These are phyloP conservation scores for Pyxicephalus adspersus DNA, from an alignment of 2,113 vertebrate genomes.

Conservation along the genomic window DNA sequence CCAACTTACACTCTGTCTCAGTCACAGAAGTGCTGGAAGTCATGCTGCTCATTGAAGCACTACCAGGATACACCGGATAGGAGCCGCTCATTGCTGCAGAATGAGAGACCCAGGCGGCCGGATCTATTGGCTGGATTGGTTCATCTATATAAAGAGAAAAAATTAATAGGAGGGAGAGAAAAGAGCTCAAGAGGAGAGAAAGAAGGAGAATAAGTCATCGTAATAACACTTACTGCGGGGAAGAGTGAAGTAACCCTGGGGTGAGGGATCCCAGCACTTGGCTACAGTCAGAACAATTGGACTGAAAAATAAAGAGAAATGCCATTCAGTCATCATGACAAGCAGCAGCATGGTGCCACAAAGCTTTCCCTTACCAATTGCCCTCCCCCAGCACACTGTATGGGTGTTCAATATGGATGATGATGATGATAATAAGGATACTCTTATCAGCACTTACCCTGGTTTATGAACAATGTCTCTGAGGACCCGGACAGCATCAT, in stretches of 20 bases:
- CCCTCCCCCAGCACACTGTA: background rate
- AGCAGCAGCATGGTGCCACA: background rate
- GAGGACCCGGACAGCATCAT: conserved; percentile 85
- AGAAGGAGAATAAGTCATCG: background rate
- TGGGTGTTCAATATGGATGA: too few species aligned
- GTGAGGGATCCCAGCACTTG: conserved; percentile 90
- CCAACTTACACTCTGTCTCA: conserved; percentile 76
- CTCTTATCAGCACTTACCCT: conserved; percentile 1
- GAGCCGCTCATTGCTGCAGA: conserved; percentile 83
- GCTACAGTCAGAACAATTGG: conserved; percentile 89
- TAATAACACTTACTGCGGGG: conserved; percentile 80
- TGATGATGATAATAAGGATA: too few species aligned
- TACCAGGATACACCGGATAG: conserved; percentile 82
- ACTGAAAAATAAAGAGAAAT: conserved; percentile 64
- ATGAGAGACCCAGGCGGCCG: conserved; percentile 85
- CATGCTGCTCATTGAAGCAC: conserved; percentile 84
- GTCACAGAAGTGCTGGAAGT: conserved; percentile 84
- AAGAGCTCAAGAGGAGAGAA: too few species aligned
- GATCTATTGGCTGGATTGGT: conserved; percentile 88
- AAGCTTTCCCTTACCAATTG: too few species aligned
- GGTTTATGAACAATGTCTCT: conserved; percentile 83
- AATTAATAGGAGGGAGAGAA: background rate
- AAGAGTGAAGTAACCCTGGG: conserved; percentile 88
- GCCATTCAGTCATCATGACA: background rate
- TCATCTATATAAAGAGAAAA: conserved; percentile 71